phyloP scores from a whole-genome alignment of 2,888 invertebrate species.

The Ectemnius cavifrons region DNA sequence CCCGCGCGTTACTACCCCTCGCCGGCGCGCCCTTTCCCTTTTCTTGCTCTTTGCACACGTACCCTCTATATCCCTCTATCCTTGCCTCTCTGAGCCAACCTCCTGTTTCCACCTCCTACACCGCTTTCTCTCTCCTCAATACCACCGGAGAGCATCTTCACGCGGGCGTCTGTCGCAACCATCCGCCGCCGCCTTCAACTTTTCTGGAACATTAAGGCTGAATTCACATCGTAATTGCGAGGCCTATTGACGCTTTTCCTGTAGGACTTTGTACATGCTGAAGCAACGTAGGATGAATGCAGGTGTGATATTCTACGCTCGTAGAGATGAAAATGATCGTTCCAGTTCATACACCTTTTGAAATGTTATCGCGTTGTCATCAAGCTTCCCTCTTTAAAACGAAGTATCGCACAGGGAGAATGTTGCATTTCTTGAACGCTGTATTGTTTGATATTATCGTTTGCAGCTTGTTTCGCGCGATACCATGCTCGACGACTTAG shows the following conservation, averaged over 20 bases:
- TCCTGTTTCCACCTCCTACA: background rate
- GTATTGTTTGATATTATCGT: background rate
- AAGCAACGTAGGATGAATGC: background rate
- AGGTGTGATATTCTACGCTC: too few species aligned
- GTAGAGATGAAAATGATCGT: too few species aligned
- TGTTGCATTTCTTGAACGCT: background rate
- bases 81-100: constrained; percentile 7
- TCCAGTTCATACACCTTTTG: too few species aligned
- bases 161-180: constrained; percentile 12
- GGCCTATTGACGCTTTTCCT: too few species aligned
- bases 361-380: too few species aligned
- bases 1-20: constrained; percentile 7
- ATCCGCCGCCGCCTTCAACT: constrained; percentile 14
- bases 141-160: background rate
- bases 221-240: too few species aligned
- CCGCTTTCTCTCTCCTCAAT: constrained; percentile 17
- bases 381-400: too few species aligned
- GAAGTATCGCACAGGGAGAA: too few species aligned
- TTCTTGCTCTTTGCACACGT: constrained; percentile 4
- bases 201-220: too few species aligned
- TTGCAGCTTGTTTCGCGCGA: constrained; percentile 9
- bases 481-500: too few species aligned
- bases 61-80: constrained; percentile 3
- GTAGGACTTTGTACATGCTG: too few species aligned
- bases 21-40: constrained; percentile 1